Base-by-base conservation (phyloP, 2,797 vertebrate genomes). In the Streptopelia turtur region DNA sequence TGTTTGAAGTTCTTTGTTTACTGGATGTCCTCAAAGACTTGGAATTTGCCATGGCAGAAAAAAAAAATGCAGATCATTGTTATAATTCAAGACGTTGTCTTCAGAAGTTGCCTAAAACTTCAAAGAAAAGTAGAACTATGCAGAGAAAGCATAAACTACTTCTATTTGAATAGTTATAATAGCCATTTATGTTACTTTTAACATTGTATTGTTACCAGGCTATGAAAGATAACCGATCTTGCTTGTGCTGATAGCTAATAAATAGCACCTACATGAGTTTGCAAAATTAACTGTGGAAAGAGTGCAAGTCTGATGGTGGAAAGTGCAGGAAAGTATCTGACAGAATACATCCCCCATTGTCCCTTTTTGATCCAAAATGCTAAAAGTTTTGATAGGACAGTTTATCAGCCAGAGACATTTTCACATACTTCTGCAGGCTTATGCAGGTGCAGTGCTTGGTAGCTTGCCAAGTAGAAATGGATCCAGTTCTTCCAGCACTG, bases 21-120 rank as follows among this genome's bases (percentile, higher is more conserved):
- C 28, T 65, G 21, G 18, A 50, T 65, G 59, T 65, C 31, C 41
- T 87, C 47, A 87, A 94, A 89, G 41, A 45, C 16, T 50, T 96
- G 31, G 50, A 78, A 61, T 61, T 56, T 52, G 18, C 8, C 37
- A 25, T 11, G 8, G 13, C 13, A 87, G 57, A 3, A 78, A 55
- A 66, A 60, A 55, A 56, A 7, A 6, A 3, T 6, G 11, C 9
- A 11, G 43, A 39, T 39, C 8, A 25, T 52, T 64, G 27, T 77
- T 72, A 25, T 7, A 59, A 45, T 65, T 90, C 18, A 74, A 83
- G 52, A 80, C 15, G 30, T 18, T 55, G 6, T 56, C 37, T 89
- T 85, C 52, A 83, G 57, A 92, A 65, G 20, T 66, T 64, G 27
- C 45, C 37, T 57, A 53, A 63, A 82, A 41, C 13, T 81, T 77